Evolutionary conservation across 2,888 invertebrate species (phyloP).

Genomic region (Tetranychus piercei): DNA sequence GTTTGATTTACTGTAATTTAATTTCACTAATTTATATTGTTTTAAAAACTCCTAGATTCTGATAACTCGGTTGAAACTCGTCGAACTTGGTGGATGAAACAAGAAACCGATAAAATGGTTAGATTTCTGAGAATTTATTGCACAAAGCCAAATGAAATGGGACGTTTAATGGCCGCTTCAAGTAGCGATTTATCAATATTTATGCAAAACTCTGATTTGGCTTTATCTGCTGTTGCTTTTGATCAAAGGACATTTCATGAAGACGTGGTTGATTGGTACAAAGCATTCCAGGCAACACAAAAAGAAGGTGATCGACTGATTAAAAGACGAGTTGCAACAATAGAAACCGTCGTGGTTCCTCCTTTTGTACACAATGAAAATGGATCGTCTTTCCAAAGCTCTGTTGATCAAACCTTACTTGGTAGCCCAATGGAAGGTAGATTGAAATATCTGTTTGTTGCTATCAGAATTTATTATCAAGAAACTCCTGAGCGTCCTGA

Average conservation of each 20-base stretch:
- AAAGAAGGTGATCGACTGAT: neutral
- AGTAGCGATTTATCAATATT: neutral
- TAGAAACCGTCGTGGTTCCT: neutral
- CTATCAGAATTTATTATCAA: constrained; percentile 7
- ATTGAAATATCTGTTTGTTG: neutral
- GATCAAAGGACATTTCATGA: constrained; percentile 2
- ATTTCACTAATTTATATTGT: neutral
- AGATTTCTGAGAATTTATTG: constrained; percentile 9
- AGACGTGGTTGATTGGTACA: neutral
- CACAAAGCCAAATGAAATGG: constrained; percentile 6
- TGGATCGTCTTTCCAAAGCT: neutral
- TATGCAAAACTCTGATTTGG: neutral
- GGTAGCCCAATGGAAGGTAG: constrained; percentile 4
- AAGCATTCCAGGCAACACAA: too few relatives aligned
- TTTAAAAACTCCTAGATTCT: neutral
- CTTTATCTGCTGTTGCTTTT: neutral
- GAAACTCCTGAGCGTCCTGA: neutral
- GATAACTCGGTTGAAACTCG: neutral
- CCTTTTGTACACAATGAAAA: neutral
- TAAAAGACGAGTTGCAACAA: neutral
- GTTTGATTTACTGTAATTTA: neutral
- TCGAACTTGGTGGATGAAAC: constrained; percentile 1
- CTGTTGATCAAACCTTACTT: constrained; percentile 2
- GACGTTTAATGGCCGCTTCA: neutral
- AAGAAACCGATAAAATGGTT: neutral